A percentile compares a stretch with the other conserved stretches of the same genome.
phyloP scores from a whole-genome alignment of 2,113 vertebrate genomes.

The Verasper variegatus region DNA sequence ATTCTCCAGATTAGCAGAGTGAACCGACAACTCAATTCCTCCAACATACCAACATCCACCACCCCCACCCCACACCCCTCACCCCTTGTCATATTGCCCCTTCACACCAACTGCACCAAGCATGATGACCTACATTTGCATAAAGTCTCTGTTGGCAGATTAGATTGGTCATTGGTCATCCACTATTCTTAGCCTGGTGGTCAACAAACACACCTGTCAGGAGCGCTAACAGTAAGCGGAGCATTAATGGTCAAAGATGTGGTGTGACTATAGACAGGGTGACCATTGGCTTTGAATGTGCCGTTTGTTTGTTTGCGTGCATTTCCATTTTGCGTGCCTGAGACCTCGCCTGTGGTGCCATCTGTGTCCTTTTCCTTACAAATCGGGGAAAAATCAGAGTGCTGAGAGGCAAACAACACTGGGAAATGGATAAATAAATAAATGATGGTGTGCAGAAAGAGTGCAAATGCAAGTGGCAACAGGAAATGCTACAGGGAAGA shows the following conservation, averaged over 20 bases:
- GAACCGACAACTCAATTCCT: slow-evolving; percentile 33
- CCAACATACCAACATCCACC: neutral
- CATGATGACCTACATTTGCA: slow-evolving; percentile 78
- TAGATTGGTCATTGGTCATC: slow-evolving; percentile 40
- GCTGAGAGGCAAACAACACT: slow-evolving; percentile 51
- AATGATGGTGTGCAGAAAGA: slow-evolving; percentile 72
- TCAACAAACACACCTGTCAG: slow-evolving; percentile 57
- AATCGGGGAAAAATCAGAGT: slow-evolving; percentile 63
- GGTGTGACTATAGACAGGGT: neutral
- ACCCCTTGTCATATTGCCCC: slow-evolving; percentile 31
- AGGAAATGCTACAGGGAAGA: slow-evolving; percentile 48
- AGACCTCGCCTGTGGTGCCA: slow-evolving; percentile 56
- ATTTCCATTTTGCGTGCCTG: slow-evolving; percentile 36
- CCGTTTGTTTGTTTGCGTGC: neutral
- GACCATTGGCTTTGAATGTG: neutral
- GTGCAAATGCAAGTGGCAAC: slow-evolving; percentile 68
- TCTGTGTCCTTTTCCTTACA: slow-evolving; percentile 59
- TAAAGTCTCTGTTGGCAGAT: slow-evolving; percentile 59
- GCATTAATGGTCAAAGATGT: slow-evolving; percentile 22
- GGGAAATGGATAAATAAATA: slow-evolving; percentile 76
- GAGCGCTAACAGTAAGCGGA: slow-evolving; percentile 24
- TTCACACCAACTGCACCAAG: slow-evolving; percentile 54
- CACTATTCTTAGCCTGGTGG: slow-evolving; percentile 45
- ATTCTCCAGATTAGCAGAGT: slow-evolving; percentile 34
- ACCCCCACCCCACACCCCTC: neutral